A percentile compares a stretch with the other conserved stretches of the same genome.
phyloP scores from a whole-genome alignment of 1,140 invertebrate genomes.

The Drosophila neocordata region DNA sequence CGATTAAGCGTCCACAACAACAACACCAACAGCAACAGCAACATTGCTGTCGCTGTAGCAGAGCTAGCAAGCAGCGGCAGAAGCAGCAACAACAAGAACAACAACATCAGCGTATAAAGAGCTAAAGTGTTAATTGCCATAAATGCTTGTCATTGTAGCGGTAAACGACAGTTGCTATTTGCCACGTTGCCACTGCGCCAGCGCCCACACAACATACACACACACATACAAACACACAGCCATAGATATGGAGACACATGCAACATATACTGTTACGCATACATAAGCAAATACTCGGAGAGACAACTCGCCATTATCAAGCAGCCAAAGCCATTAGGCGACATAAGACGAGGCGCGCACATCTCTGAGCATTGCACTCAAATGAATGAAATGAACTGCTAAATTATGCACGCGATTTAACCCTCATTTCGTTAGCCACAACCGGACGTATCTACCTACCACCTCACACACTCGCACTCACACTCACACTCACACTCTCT shows the following conservation, averaged over 20 bases:
- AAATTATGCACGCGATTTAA: slow-evolving; percentile 82
- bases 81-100: slow-evolving; percentile 9
- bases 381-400: slow-evolving; percentile 82
- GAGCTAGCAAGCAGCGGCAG: background rate
- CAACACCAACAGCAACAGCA: slow-evolving; percentile 22
- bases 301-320: slow-evolving; percentile 27
- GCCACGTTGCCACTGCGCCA: slow-evolving; percentile 70
- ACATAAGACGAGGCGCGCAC: slow-evolving; percentile 39
- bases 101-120: slow-evolving; percentile 77
- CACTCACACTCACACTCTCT: background rate
- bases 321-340: slow-evolving; percentile 41
- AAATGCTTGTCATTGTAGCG: slow-evolving; percentile 83
- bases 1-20: slow-evolving; percentile 69
- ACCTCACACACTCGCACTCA: background rate
- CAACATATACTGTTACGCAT: background rate
- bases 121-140: slow-evolving; percentile 83
- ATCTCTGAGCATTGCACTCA: slow-evolving; percentile 75
- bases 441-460: slow-evolving; percentile 17
- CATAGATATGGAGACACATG: background rate
- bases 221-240: slow-evolving; percentile 23
- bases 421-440: slow-evolving; percentile 73
- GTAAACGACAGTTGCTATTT: slow-evolving; percentile 82
- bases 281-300: slow-evolving; percentile 28
- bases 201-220: slow-evolving; percentile 45
- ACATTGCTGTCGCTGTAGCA: background rate